Evolutionary conservation across 2,888 invertebrate genomes (phyloP).

Genomic region (Operophtera brumata): DNA sequence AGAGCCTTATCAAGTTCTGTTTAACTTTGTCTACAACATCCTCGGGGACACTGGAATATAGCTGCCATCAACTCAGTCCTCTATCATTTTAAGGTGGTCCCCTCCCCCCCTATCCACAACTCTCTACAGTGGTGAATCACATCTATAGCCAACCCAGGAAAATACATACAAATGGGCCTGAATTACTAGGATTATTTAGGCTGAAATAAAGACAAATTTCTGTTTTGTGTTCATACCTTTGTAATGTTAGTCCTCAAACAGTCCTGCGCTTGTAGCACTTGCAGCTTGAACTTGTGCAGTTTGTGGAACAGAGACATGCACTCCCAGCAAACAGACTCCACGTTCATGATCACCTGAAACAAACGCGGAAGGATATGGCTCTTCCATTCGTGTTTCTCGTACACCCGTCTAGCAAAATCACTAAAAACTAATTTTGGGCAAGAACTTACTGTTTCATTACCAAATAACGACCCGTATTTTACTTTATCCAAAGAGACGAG

Average conservation of each 20-base stretch:
- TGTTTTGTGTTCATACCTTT: neutral
- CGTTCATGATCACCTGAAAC: constrained; percentile 4
- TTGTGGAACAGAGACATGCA: constrained; percentile 11
- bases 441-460: neutral
- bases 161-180: neutral
- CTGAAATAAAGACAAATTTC: neutral
- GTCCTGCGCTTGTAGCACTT: constrained; percentile 11
- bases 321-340: constrained; percentile 15
- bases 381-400: no score
- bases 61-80: no score
- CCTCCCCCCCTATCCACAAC: no score
- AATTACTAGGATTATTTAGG: neutral
- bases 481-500: neutral
- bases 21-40: no score
- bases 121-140: no score
- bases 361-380: neutral
- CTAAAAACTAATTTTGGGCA: neutral
- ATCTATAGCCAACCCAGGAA: neutral
- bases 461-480: neutral
- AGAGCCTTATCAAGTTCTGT: no score
- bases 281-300: constrained; percentile 8
- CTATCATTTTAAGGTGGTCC: no score
- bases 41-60: no score
- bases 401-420: no score
- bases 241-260: neutral